These are phyloP conservation scores for Pelecanoides urinatrix DNA, from an alignment of 2,113 vertebrate genomes.

Conservation along the genomic window DNA sequence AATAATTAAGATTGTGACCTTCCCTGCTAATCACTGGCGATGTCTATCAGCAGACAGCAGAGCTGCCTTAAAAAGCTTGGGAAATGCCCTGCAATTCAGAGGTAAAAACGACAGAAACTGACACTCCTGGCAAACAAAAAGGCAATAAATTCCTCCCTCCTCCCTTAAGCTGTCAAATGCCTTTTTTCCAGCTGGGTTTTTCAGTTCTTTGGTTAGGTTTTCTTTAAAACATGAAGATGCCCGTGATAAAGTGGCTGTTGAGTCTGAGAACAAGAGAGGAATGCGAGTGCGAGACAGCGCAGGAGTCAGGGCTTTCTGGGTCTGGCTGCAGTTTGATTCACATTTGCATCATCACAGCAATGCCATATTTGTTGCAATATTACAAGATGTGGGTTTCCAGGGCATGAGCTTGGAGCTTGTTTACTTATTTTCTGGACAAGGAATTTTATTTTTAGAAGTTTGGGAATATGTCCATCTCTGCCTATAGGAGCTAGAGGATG, in stretches of 20 bases:
- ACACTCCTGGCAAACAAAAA: not conserved
- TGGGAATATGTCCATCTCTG: not conserved
- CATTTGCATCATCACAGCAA: not conserved
- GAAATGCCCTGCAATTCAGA: not conserved
- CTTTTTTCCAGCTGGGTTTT: not conserved
- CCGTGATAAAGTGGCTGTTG: not conserved
- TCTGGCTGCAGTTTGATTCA: not conserved
- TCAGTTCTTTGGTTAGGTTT: not conserved
- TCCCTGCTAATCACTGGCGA: not conserved
- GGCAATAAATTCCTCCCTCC: not conserved
- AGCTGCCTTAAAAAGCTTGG: not conserved
- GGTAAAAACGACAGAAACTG: not conserved
- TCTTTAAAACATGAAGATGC: not conserved
- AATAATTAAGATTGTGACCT: not conserved
- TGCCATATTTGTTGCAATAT: not conserved
- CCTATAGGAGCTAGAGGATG: not conserved
- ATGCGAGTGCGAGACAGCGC: fast-evolving
- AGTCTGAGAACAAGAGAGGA: not conserved
- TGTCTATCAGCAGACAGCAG: not conserved
- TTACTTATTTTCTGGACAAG: not conserved
- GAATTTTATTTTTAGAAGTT: not conserved
- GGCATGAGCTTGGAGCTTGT: not conserved
- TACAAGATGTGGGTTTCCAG: not conserved
- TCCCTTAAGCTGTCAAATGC: not conserved
- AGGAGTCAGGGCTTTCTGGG: not conserved